Evolutionary conservation across 2,113 vertebrate species (phyloP), one percentile per base, ranked within the genome.

Genomic region (Pedetes capensis): DNA sequence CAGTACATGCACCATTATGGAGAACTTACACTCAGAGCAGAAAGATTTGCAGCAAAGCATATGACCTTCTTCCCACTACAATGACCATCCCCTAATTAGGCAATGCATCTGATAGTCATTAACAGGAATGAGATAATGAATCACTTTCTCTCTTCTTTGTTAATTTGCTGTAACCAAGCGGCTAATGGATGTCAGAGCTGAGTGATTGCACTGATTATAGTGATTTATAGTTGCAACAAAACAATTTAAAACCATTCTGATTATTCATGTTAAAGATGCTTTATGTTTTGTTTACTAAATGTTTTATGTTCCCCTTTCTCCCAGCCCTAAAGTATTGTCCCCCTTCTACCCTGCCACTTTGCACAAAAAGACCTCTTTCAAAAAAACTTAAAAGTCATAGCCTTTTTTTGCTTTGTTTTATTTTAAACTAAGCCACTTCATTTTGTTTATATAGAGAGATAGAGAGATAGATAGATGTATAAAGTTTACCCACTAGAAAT

Each of bases 101-200:
- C 98, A 98, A 98, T 99, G 99, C 99, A 99, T 99, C 99, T 99
- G 99, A 99, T 99, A 99, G 99, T 99, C 99, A 99, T 99, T 99
- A 99, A 99, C 98, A 99, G 98, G 98, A 99, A 99, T 98, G 98
- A 98, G 99, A 99, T 99, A 99, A 99, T 99, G 99, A 99, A 99
- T 98, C 98, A 99, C 99, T 98, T 98, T 98, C 98, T 98, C 98
- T 98, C 98, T 98, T 99, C 98, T 99, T 99, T 99, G 99, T 98
- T 99, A 99, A 99, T 99, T 99, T 99, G 99, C 98, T 99, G 98
- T 98, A 99, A 99, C 98, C 99, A 98, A 98, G 98, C 98, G 98
- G 98, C 99, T 99, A 99, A 99, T 99, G 99, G 99, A 98, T 99
- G 98, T 99, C 99, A 99, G 98, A 98, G 99, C 98, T 99, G 99